Percentiles rank a stretch among this genome's conserved stretches.
Evolutionary conservation across 2,888 invertebrate species (phyloP).

Genomic region (Mesorhabditis spiculigera): DNA sequence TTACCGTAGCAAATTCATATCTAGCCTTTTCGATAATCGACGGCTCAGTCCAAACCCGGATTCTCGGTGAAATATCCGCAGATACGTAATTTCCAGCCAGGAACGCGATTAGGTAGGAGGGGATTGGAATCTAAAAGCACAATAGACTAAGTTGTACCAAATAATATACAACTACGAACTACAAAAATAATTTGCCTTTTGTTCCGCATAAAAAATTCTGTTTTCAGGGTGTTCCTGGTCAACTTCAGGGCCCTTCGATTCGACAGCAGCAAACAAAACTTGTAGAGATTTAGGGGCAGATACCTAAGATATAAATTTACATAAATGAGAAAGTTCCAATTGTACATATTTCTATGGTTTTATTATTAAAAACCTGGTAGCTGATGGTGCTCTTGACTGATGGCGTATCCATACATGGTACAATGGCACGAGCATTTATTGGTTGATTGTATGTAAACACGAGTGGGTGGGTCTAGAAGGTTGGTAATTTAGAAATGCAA

Average conservation of each 20-base stretch:
- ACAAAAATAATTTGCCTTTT: neutral
- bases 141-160: conserved; percentile 7
- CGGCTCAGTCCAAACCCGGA: conserved; percentile 81
- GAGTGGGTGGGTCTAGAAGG: conserved; percentile 69
- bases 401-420: conserved; percentile 88
- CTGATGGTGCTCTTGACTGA: conserved; percentile 79
- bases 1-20: conserved; percentile 76
- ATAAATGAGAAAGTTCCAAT: neutral
- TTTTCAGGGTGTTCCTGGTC: neutral
- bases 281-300: conserved; percentile 72
- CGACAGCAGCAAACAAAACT: conserved; percentile 83
- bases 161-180: neutral
- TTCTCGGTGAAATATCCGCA: conserved; percentile 60
- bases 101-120: conserved; percentile 81
- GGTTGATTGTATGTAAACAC: conserved; percentile 70
- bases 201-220: neutral
- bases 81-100: conserved; percentile 76
- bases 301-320: conserved; percentile 62
- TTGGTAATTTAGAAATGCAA: too few species aligned
- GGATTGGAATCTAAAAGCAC: conserved; percentile 70
- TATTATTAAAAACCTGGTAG: conserved; percentile 62
- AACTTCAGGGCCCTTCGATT: conserved; percentile 58
- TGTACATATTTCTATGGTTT: neutral
- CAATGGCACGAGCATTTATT: conserved; percentile 80
- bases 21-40: conserved; percentile 77